A percentile compares a stretch with the other conserved stretches of the same genome.
Conservation (phyloP, 2,113 vertebrate genomes). For the Illadopsis cleaveri region DNA sequence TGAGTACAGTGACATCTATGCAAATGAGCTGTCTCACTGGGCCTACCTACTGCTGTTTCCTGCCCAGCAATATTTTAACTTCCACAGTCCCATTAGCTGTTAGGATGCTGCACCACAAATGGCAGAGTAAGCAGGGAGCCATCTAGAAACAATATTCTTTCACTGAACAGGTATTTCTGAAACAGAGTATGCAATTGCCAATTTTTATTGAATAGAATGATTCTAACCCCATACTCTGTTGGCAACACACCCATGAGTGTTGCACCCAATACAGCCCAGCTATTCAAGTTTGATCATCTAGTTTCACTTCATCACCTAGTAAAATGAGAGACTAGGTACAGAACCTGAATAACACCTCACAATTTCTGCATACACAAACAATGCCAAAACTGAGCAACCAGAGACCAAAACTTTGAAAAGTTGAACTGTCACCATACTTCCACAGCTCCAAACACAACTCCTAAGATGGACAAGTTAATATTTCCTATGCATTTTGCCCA, state of each 20-base stretch:
- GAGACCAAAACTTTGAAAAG: background rate
- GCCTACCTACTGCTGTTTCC: background rate
- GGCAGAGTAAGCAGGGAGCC: background rate
- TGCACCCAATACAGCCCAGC: background rate
- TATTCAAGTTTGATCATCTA: too few species aligned
- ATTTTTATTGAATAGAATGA: background rate
- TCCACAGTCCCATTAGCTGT: background rate
- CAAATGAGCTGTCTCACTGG: background rate
- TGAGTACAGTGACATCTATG: background rate
- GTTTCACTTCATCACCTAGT: background rate
- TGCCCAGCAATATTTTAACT: background rate
- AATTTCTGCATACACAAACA: background rate
- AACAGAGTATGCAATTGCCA: background rate
- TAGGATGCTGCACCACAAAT: background rate
- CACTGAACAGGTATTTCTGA: background rate
- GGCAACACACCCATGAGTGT: background rate
- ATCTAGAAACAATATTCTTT: background rate
- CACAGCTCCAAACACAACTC: background rate
- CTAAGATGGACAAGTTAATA: background rate
- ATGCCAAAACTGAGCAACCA: background rate
- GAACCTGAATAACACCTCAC: background rate
- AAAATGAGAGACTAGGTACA: background rate
- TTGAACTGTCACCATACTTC: background rate
- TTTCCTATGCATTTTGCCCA: background rate
- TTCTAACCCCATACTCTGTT: background rate